Base-by-base conservation (phyloP, 2,888 invertebrate genomes). In the Ochlodes sylvanus region DNA sequence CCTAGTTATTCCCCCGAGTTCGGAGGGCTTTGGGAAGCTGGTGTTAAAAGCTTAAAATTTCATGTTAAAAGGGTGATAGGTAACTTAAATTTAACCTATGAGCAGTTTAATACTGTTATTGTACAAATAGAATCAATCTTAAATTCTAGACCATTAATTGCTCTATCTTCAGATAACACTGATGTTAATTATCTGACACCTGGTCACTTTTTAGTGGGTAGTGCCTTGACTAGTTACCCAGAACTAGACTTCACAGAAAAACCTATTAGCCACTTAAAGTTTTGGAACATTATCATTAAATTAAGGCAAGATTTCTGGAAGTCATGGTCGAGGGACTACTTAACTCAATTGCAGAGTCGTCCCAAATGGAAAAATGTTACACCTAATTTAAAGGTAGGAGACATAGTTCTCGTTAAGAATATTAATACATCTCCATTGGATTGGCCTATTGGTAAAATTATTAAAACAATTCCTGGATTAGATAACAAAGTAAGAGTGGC, bases 201-300 rank as follows among this genome's bases (percentile, higher is more conserved):
- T 17, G 71, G 66, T 15, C 68, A 71, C 66, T 71, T 71, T 21
- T 44, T 70, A 15, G 60, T 68, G 9, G 70, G 71, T 10, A 63
- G 55, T 14, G 68, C 27, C 54, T 57, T 10, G 34, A 63, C 10
- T 27, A 52, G 21, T 52, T 55, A 47, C 7, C 17, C 47, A 1
- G 47, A 47, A 12, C 7, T 47, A 17, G 17, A 47, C 12, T 17
- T 47, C 1, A 17, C 17, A 47, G 47, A 17, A 47, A 17, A 7
- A 7, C 17, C 47, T 7, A 17, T 47, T 17, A 47, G 2, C 12
- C 15, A 17, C 2, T 7, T 47, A 47, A 47, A 47, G 17, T 47
- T 47, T 17, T 47, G 47, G 47, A 47, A 47, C 7, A 12, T 47
- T 17, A 7, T 47, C 15, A 17, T 6, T 7, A 47, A 47, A 47